Evolutionary conservation across 1,140 invertebrate species (phyloP).

Genomic region (Heterodera carotae): DNA sequence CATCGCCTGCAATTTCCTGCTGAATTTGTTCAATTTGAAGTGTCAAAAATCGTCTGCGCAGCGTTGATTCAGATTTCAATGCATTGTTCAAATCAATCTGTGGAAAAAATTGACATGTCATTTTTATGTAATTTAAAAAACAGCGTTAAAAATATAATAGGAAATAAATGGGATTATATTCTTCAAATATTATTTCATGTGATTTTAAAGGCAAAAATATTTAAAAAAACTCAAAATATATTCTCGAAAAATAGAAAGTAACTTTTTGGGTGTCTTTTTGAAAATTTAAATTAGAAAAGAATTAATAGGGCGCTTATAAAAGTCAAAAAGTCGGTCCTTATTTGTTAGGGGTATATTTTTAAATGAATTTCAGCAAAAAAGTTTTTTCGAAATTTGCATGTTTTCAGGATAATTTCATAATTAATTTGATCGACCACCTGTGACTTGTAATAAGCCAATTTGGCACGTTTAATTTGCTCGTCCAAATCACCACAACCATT

Average conservation of each 20-base stretch:
- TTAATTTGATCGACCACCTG: neutral
- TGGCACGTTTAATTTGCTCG: neutral
- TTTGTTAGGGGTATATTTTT: no score
- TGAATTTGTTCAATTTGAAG: conserved; percentile 1
- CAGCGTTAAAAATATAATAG: no score
- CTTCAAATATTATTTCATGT: no score
- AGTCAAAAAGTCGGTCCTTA: no score
- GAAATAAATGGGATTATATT: no score
- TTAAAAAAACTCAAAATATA: no score
- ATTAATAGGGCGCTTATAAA: no score
- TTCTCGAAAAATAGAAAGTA: no score
- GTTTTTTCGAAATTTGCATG: neutral
- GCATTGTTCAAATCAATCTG: neutral
- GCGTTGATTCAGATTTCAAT: neutral
- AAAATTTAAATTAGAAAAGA: no score
- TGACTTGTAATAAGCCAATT: neutral
- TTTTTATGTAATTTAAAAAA: neutral
- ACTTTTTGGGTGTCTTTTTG: no score
- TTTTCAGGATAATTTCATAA: no score
- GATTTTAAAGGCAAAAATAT: no score
- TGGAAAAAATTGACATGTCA: neutral
- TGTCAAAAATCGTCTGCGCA: neutral
- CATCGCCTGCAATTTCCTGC: neutral
- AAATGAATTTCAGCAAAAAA: neutral
- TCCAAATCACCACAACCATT: neutral